phyloP scores from a whole-genome alignment of 2,888 invertebrate genomes.

The Elysia crispata region DNA sequence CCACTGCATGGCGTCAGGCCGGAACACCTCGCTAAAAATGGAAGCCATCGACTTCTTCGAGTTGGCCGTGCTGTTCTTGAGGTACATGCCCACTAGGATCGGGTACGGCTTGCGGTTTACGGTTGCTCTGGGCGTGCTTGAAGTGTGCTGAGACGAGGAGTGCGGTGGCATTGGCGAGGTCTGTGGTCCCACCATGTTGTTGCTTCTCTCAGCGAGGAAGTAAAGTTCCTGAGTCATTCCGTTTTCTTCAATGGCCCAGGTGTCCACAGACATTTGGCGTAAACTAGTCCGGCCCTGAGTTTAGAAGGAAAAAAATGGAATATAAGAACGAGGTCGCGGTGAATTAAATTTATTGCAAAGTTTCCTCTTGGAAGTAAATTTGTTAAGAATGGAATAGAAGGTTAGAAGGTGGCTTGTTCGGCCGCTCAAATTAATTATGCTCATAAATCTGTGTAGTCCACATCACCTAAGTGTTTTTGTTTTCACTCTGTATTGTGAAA shows the following conservation, averaged over 20 bases:
- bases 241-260: constrained; percentile 43
- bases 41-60: background rate
- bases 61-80: constrained; percentile 33
- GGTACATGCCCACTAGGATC: constrained; percentile 32
- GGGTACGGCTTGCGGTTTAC: background rate
- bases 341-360: no score
- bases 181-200: background rate
- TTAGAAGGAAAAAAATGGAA: no score
- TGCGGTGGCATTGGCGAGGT: no score
- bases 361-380: no score
- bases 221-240: constrained; percentile 47
- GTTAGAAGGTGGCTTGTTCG: no score
- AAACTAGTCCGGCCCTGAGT: constrained; percentile 31
- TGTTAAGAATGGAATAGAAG: background rate
- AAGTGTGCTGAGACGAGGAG: background rate
- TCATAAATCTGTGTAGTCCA: background rate
- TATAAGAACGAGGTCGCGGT: no score
- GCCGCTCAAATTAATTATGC: no score
- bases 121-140: background rate
- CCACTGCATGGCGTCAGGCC: constrained; percentile 15
- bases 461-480: no score
- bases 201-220: constrained; percentile 36
- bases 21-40: constrained; percentile 25
- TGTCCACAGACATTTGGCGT: constrained; percentile 42
- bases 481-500: no score